phyloP scores from a whole-genome alignment of 1,140 invertebrate species.

The Cherax quadricarinatus region DNA sequence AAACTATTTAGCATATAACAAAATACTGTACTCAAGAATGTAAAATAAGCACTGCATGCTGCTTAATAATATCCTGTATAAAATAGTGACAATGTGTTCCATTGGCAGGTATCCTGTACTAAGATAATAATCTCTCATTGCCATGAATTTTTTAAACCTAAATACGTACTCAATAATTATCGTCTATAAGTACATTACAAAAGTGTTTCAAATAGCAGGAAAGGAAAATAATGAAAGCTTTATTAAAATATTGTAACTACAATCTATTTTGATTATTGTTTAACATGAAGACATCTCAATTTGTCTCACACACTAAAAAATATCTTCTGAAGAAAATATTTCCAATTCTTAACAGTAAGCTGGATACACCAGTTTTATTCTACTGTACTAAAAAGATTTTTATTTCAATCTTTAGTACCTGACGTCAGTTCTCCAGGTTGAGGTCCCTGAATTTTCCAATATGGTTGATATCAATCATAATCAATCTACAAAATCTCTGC shows the following conservation, averaged over 20 bases:
- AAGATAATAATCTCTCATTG: background rate
- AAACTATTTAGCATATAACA: background rate
- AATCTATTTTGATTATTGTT: constrained; percentile 27
- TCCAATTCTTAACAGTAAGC: too few species aligned
- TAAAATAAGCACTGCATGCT: background rate
- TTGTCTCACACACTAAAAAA: background rate
- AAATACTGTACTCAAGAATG: background rate
- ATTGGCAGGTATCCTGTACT: background rate
- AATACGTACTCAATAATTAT: background rate
- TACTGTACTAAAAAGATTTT: too few species aligned
- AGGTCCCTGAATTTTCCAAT: too few species aligned
- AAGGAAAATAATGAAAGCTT: background rate
- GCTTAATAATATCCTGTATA: background rate
- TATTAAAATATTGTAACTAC: background rate
- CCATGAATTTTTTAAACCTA: background rate
- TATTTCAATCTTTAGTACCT: too few species aligned
- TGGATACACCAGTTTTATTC: too few species aligned
- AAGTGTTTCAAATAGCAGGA: too few species aligned
- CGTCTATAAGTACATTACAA: too few species aligned
- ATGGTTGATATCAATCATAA: too few species aligned
- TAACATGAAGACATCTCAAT: background rate
- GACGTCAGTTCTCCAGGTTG: too few species aligned
- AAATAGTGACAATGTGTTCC: background rate
- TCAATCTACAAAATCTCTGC: too few species aligned
- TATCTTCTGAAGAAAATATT: too few species aligned